A percentile compares a stretch with the other conserved stretches of the same genome.
Conservation (phyloP, 2,888 invertebrate species). For the Calliopum simillimum region DNA sequence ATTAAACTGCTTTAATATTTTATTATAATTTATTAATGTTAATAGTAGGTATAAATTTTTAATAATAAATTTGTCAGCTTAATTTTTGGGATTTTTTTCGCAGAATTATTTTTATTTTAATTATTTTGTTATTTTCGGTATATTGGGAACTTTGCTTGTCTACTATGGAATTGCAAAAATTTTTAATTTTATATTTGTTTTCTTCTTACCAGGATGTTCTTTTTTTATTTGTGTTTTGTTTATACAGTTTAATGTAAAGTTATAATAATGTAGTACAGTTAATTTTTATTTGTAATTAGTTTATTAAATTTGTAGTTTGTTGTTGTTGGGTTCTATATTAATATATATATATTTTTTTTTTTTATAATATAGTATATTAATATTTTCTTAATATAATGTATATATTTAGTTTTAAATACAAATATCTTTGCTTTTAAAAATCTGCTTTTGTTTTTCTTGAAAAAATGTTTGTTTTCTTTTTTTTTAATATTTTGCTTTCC, state of each 20-base stretch:
- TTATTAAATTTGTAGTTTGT: constrained; percentile 23
- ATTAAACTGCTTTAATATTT: not conserved
- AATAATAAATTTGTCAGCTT: constrained; percentile 37
- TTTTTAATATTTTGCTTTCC: not conserved
- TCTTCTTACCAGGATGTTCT: not conserved
- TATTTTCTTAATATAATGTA: constrained; percentile 50
- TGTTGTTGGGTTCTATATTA: constrained; percentile 8
- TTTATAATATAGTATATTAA: constrained; percentile 48
- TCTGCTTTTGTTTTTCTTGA: constrained; percentile 39
- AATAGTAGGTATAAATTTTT: constrained; percentile 14
- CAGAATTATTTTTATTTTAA: constrained; percentile 15
- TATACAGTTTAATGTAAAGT: constrained; percentile 33
- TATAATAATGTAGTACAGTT: constrained; percentile 11
- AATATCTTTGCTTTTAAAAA: constrained; percentile 47
- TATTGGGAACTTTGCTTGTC: constrained; percentile 7
- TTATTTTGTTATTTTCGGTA: constrained; percentile 10
- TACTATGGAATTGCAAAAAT: constrained; percentile 20
- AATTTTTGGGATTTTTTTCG: constrained; percentile 34
- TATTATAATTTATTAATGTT: constrained; percentile 6
- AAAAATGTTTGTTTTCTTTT: constrained; percentile 16
- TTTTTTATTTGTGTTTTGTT: constrained; percentile 16
- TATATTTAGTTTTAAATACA: constrained; percentile 52
- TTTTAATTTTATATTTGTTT: not conserved
- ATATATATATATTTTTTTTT: constrained; percentile 7
- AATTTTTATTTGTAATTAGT: constrained; percentile 17